phyloP scores from a whole-genome alignment of 2,888 invertebrate genomes.

The Ectemnius continuus region DNA sequence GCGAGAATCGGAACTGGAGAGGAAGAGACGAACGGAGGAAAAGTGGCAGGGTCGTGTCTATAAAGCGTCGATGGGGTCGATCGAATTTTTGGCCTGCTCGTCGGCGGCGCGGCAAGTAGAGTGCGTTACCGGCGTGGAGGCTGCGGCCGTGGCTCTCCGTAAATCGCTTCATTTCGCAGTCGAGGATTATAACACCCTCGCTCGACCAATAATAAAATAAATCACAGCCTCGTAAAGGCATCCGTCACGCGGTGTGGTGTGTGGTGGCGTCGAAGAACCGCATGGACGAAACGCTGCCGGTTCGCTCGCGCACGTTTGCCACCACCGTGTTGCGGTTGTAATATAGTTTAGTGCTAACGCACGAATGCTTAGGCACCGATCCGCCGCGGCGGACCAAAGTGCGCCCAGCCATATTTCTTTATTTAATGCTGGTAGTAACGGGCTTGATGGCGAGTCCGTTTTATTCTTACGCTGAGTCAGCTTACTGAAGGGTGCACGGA shows the following conservation, averaged over 20 bases:
- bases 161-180: slow-evolving; percentile 70
- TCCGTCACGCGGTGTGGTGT: slow-evolving; percentile 64
- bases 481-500: slow-evolving; percentile 46
- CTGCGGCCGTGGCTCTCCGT: slow-evolving; percentile 43
- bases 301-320: slow-evolving; percentile 9
- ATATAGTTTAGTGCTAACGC: slow-evolving; percentile 73
- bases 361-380: slow-evolving; percentile 69
- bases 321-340: slow-evolving; percentile 69
- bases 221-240: slow-evolving; percentile 75
- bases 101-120: background rate
- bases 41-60: slow-evolving; percentile 43
- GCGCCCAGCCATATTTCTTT: slow-evolving; percentile 73
- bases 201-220: slow-evolving; percentile 71
- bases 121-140: slow-evolving; percentile 5
- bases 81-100: slow-evolving; percentile 47
- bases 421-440: slow-evolving; percentile 74
- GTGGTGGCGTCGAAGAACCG: background rate
- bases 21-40: slow-evolving; percentile 7
- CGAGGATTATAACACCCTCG: slow-evolving; percentile 64
- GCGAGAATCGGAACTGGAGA: background rate
- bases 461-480: slow-evolving; percentile 74
- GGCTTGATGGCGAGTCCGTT: slow-evolving; percentile 71
- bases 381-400: slow-evolving; percentile 64
- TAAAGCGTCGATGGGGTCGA: slow-evolving; percentile 48
- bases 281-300: too few species aligned